Conservation (phyloP, 2,113 vertebrate genomes). For the Lamprologus tigripictilis region DNA sequence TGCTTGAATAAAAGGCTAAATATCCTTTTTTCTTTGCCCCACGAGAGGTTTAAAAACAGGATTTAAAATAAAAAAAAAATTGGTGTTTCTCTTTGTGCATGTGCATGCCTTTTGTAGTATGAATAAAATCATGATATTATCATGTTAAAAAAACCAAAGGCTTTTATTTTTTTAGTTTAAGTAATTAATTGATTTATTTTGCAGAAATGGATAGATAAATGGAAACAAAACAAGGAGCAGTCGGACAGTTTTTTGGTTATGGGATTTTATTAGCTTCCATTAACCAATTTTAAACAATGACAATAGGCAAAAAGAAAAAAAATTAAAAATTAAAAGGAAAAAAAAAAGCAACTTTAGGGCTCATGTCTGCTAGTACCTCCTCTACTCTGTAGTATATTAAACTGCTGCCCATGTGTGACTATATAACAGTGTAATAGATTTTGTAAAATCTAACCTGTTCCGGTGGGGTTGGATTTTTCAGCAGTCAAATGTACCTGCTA, state of each 20-base stretch:
- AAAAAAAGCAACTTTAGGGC: neutral
- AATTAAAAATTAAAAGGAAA: neutral
- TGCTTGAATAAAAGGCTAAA: neutral
- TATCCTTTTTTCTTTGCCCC: neutral
- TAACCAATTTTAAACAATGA: slow-evolving; percentile 50
- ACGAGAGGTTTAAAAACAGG: neutral
- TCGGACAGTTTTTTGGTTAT: neutral
- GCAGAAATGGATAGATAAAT: neutral
- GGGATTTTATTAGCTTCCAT: slow-evolving; percentile 54
- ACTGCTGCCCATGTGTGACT: neutral
- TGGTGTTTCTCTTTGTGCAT: neutral
- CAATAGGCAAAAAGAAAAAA: slow-evolving; percentile 29
- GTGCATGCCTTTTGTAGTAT: neutral
- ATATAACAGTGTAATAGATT: neutral
- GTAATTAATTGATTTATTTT: neutral
- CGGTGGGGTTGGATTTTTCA: neutral
- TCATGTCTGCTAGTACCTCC: neutral
- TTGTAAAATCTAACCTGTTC: neutral
- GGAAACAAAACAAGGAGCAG: neutral
- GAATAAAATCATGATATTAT: neutral
- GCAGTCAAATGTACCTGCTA: neutral
- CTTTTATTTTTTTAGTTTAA: neutral
- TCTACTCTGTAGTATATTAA: neutral
- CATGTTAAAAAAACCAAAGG: neutral
- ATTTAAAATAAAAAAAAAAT: neutral